Percentiles rank a stretch among this genome's conserved stretches.
phyloP scores from a whole-genome alignment of 2,113 vertebrate genomes.

The Procavia capensis region DNA sequence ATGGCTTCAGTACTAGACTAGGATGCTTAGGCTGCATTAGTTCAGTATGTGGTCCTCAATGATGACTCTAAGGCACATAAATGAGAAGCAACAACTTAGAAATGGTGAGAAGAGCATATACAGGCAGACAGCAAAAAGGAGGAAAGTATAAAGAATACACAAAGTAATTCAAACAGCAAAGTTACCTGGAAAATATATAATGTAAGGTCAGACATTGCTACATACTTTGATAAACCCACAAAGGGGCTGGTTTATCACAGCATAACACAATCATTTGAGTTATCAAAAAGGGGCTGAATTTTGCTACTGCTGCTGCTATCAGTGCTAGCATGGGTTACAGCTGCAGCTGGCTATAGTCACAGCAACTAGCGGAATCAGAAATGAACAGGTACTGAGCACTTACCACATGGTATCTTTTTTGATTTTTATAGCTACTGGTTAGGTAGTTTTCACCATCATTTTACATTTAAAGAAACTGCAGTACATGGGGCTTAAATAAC shows the following conservation, averaged over 20 bases:
- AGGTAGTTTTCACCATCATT: constrained; percentile 1
- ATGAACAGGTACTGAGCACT: background rate
- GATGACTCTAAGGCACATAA: background rate
- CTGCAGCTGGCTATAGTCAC: background rate
- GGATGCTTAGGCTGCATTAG: background rate
- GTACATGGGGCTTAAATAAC: background rate
- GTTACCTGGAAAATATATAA: background rate
- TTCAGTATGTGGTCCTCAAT: constrained; percentile 14
- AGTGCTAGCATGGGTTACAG: background rate
- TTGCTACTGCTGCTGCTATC: background rate
- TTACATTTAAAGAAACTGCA: background rate
- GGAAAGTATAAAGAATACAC: too few species aligned
- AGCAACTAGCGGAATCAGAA: constrained; percentile 18
- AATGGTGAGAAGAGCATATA: background rate
- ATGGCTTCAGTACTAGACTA: background rate
- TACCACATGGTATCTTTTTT: constrained; percentile 23
- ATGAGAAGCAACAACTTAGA: constrained; percentile 15
- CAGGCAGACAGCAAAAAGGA: background rate
- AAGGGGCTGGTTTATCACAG: background rate
- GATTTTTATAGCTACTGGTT: background rate
- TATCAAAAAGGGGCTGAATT: background rate
- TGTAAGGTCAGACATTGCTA: background rate
- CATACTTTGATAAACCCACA: background rate
- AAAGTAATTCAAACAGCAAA: too few species aligned
- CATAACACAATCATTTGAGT: background rate